Conservation (phyloP, 2,888 invertebrate species). For the Creontiades dilutus region DNA sequence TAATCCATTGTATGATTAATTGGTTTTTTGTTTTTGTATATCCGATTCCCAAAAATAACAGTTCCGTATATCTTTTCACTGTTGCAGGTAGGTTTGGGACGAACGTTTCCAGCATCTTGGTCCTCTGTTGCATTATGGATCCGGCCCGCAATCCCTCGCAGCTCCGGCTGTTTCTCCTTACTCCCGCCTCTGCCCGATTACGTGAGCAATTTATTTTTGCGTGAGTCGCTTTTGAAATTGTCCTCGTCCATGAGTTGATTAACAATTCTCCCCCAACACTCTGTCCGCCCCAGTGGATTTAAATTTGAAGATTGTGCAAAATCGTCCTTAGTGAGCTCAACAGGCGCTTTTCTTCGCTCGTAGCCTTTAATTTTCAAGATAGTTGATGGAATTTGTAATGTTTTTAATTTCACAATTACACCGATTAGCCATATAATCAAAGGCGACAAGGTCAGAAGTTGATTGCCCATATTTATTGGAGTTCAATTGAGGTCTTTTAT, state of each 20-base stretch:
- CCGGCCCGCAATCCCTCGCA: neutral
- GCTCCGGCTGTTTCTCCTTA: neutral
- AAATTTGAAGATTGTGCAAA: neutral
- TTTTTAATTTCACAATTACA: too few species aligned
- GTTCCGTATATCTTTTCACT: neutral
- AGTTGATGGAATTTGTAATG: too few species aligned
- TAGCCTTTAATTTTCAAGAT: too few species aligned
- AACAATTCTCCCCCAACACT: neutral
- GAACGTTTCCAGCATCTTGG: neutral
- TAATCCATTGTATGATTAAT: too few species aligned
- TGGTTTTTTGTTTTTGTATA: too few species aligned
- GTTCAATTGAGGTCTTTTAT: too few species aligned
- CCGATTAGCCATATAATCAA: too few species aligned
- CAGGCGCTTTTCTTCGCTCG: too few species aligned
- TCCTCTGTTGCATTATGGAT: slow-evolving; percentile 3
- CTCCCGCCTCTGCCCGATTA: neutral
- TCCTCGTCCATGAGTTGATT: neutral
- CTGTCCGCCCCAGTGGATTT: neutral
- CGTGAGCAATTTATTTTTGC: slow-evolving; percentile 16
- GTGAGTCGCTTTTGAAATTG: neutral
- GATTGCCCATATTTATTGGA: too few species aligned
- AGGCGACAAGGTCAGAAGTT: too few species aligned
- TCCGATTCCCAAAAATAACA: neutral
- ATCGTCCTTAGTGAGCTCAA: too few species aligned
- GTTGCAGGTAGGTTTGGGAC: slow-evolving; percentile 42